Evolutionary conservation across 30 jellyfish, hydroid and myxozoan species (phyloP), one percentile per base, ranked within the genome.

Genomic region (Pelagia noctiluca): DNA sequence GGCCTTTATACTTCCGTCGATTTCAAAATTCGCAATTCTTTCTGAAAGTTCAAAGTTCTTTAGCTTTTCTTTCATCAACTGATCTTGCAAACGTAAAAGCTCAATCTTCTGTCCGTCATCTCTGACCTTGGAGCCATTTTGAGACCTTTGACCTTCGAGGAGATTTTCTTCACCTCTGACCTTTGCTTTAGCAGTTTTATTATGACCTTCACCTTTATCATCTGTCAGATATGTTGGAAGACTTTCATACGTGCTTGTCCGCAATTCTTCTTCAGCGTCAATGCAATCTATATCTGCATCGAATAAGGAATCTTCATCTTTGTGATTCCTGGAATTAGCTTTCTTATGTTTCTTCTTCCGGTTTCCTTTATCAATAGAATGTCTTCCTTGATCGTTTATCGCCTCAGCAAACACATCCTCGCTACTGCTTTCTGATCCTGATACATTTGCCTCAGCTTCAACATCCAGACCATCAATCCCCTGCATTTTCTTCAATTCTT

Each of bases 401-500:
- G 2, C 75, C n/a, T 63, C 75, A 63, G 31, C n/a, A 31, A 63
- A 31, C 7, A 38, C 31, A 63, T 22, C 38, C 30, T 63, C 75
- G 0, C 47, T 0, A 7, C 1, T 63, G n/a, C 75, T 7, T 3
- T n/a, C 38, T 28, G 26, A 22, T 1, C 8, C 30, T 47, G 26
- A 38, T 47, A 18, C 49, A 16, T 16, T 21, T 63, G 3, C 75
- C 31, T 63, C 75, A n/a, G 26, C 75, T 18, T n/a, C 62, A 10
- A 61, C 49, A 2, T 26, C 70, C n/a, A 11, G 1, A 18, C 23
- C 67, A 33, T 16, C 57, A 8, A 30, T 10, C 26, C 21, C 30
- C 26, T 30, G 12, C 71, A 82, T 7, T 31, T 50, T 71, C 30
- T 53, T 50, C 4, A 82, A 61, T 3, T 82, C 84, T 47, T 82